Conservation (phyloP, 2,797 vertebrate species). For the Lagodon rhomboides region DNA sequence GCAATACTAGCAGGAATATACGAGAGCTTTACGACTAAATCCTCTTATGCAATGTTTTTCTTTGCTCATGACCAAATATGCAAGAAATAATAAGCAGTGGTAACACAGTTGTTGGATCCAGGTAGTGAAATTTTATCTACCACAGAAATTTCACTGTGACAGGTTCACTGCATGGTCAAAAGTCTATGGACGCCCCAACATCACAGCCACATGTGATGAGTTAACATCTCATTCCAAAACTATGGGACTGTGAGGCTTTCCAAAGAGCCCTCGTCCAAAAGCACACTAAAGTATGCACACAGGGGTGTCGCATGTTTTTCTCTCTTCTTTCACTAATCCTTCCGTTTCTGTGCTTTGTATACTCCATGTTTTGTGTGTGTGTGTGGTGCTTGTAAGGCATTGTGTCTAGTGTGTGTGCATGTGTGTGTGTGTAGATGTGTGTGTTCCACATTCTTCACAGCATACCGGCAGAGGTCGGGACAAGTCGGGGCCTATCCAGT, state of each 20-base stretch:
- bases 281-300: neutral
- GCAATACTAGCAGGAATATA: neutral
- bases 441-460: slow-evolving; percentile 62
- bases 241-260: neutral
- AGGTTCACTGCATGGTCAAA: neutral
- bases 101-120: neutral
- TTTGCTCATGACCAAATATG: slow-evolving; percentile 10
- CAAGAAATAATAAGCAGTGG: neutral
- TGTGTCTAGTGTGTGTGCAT: neutral
- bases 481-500: slow-evolving; percentile 49
- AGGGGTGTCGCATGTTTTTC: neutral
- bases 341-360: slow-evolving; percentile 1
- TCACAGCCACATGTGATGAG: neutral
- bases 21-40: neutral
- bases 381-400: neutral
- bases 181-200: neutral
- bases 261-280: neutral
- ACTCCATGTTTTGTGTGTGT: neutral
- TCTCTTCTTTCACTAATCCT: neutral
- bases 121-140: neutral
- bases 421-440: neutral
- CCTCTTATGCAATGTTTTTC: neutral
- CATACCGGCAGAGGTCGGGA: slow-evolving; percentile 43
- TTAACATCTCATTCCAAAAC: slow-evolving; percentile 8
- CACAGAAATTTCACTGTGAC: neutral